A percentile compares a stretch with the other conserved stretches of the same genome.
Evolutionary conservation across 2,888 invertebrate genomes (phyloP).

Genomic region (Netelia fuscicornis): DNA sequence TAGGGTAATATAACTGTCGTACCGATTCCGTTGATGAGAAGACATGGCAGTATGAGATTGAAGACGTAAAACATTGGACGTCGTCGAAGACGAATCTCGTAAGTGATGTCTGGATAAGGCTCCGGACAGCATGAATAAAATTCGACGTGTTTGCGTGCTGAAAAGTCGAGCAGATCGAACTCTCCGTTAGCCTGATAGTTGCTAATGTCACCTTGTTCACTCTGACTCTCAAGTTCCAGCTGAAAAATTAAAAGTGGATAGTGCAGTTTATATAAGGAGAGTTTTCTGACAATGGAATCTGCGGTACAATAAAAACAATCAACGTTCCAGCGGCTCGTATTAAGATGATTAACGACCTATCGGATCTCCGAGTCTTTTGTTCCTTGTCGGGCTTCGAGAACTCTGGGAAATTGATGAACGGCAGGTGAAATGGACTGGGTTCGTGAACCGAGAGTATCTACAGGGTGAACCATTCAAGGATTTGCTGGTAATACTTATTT

Average conservation of each 20-base stretch:
- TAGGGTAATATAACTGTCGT: conserved; percentile 76
- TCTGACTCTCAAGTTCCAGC: conserved; percentile 91
- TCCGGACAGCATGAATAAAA: conserved; percentile 93
- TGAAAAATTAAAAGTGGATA: conserved; percentile 79
- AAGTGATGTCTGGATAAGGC: conserved; percentile 94
- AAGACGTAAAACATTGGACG: conserved; percentile 94
- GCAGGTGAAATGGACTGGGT: background rate
- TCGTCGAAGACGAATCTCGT: conserved; percentile 90
- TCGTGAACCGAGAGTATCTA: background rate
- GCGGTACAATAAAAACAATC: conserved; percentile 8
- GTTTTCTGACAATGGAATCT: conserved; percentile 20
- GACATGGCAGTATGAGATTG: conserved; percentile 93
- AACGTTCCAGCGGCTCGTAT: conserved; percentile 25
- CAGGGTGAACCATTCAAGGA: background rate
- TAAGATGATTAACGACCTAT: conserved; percentile 55
- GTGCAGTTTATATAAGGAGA: background rate
- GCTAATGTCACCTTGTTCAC: conserved; percentile 93
- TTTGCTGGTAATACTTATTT: background rate
- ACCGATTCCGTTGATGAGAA: conserved; percentile 94
- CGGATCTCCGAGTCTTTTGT: conserved; percentile 27
- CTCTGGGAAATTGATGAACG: conserved; percentile 35
- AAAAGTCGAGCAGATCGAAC: conserved; percentile 93
- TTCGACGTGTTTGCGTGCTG: conserved; percentile 90
- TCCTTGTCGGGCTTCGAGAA: conserved; percentile 20
- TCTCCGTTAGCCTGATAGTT: conserved; percentile 97